Conservation (phyloP, 2,888 invertebrate genomes). For the Panzeria rudis region DNA sequence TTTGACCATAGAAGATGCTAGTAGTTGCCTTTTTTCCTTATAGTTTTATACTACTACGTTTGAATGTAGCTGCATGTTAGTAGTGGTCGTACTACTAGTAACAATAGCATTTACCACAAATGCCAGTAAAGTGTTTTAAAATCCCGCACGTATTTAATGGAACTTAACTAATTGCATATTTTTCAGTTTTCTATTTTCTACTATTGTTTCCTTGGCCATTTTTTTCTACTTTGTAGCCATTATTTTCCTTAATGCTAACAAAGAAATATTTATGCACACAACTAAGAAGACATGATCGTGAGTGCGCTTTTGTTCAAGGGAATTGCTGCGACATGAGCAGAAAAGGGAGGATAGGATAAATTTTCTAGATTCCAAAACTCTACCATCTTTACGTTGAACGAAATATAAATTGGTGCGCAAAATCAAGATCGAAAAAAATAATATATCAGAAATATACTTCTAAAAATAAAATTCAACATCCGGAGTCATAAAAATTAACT, state of each 20-base stretch:
- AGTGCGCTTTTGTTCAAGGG: not conserved
- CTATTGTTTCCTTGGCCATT: constrained; percentile 21
- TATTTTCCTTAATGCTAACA: constrained; percentile 32
- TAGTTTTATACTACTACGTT: not conserved
- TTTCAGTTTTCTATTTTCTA: constrained; percentile 42
- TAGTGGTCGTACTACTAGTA: not conserved
- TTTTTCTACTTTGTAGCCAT: constrained; percentile 17
- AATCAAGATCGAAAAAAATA: no score
- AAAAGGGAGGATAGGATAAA: not conserved
- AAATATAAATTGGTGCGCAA: no score
- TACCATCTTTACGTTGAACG: not conserved
- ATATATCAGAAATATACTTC: no score
- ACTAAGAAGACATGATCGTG: not conserved
- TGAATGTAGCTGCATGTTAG: not conserved
- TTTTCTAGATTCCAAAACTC: not conserved
- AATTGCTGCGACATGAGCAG: not conserved
- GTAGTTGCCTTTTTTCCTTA: not conserved
- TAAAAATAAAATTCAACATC: not conserved
- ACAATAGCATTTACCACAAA: constrained; percentile 60
- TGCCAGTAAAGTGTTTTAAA: constrained; percentile 74
- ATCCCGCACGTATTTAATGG: constrained; percentile 74
- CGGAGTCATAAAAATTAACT: no score
- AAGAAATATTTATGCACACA: not conserved
- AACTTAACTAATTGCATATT: constrained; percentile 74
- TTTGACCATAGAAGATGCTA: constrained; percentile 49